Percentiles rank a stretch among this genome's conserved stretches.
Evolutionary conservation across 2,113 vertebrate genomes (phyloP).

Genomic region (Ctenodactylus gundi): DNA sequence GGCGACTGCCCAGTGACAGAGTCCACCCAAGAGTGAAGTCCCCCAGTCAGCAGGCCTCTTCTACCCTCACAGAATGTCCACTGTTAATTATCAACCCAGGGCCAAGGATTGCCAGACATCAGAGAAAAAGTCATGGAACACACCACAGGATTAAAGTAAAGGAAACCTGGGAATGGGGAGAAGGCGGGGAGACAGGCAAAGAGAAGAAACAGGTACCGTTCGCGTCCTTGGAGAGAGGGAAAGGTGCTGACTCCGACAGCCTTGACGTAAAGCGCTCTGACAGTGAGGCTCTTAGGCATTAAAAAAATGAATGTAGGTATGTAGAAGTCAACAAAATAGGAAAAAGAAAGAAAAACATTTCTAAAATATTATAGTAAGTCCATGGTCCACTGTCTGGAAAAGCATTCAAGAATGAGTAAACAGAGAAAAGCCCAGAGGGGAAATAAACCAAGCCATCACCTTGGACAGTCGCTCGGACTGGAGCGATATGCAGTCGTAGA

Average conservation of each 20-base stretch:
- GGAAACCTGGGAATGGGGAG: neutral
- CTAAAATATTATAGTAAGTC: neutral
- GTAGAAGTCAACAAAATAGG: neutral
- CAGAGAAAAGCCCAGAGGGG: neutral
- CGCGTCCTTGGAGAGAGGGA: neutral
- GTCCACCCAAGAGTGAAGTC: neutral
- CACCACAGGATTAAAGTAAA: neutral
- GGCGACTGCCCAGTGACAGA: neutral
- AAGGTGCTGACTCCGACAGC: neutral
- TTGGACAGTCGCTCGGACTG: neutral
- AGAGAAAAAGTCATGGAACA: neutral
- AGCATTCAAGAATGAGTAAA: neutral
- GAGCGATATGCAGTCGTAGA: neutral
- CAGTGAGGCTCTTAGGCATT: neutral
- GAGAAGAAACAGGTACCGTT: neutral
- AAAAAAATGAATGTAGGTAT: neutral
- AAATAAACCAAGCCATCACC: neutral
- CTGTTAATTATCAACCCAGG: neutral
- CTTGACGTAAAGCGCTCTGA: too few species aligned
- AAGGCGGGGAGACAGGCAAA: neutral
- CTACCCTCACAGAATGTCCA: neutral
- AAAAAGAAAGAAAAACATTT: neutral
- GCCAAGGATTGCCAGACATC: neutral
- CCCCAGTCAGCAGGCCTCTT: neutral
- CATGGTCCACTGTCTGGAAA: neutral